These are phyloP conservation scores for Sthenelais limicola DNA, from an alignment of 2,888 invertebrate genomes.

Conservation along the genomic window DNA sequence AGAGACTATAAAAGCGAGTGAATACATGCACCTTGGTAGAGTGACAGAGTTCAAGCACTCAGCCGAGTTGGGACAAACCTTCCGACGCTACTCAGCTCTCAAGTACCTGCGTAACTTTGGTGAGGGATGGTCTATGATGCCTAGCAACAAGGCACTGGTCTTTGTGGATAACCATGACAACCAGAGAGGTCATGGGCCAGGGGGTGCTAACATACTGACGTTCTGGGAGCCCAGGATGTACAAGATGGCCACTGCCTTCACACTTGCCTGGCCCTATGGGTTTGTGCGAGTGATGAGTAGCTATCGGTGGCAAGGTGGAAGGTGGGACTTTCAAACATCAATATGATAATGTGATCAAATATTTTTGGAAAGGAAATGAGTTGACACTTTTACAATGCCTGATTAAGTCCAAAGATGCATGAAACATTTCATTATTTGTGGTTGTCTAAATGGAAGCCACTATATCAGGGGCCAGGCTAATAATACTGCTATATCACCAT, in stretches of 20 bases:
- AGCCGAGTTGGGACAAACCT: conserved; percentile 41
- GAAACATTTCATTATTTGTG: too few relatives aligned
- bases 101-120: conserved; percentile 58
- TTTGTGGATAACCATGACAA: conserved; percentile 93
- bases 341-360: too few relatives aligned
- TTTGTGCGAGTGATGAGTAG: conserved; percentile 25
- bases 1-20: conserved; percentile 53
- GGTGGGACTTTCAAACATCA: too few relatives aligned
- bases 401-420: too few relatives aligned
- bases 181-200: conserved; percentile 76
- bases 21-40: conserved; percentile 51
- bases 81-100: conserved; percentile 49
- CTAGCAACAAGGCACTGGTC: conserved; percentile 75
- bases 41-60: conserved; percentile 57
- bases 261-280: conserved; percentile 54
- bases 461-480: too few relatives aligned
- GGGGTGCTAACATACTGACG: conserved; percentile 50
- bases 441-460: too few relatives aligned
- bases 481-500: too few relatives aligned
- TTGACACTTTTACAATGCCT: too few relatives aligned
- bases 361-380: too few relatives aligned
- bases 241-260: conserved; percentile 51
- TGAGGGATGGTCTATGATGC: conserved; percentile 59
- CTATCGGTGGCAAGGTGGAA: conserved; percentile 45
- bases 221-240: conserved; percentile 46